Base-by-base conservation (phyloP, 1,140 invertebrate genomes). In the Anadara kagoshimensis region DNA sequence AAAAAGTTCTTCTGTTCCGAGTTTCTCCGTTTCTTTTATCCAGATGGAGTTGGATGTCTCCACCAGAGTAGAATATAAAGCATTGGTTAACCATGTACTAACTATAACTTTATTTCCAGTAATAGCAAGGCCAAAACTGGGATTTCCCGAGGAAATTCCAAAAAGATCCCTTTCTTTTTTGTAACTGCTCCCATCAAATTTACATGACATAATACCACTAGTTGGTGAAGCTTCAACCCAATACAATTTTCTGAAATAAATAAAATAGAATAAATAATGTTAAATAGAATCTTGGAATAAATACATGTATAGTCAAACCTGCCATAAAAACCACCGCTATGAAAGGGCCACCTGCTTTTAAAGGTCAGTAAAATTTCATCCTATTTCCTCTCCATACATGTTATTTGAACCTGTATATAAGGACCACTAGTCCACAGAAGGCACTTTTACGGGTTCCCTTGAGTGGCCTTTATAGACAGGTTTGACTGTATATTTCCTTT, bases 21-120 rank as follows among this genome's bases (percentile, higher is more conserved):
- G 29, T 45, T 66, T 26, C 22, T 24, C 29, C n/a, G 57, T n/a
- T 53, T 67, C 72, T 12, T 29, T 59, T 12, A 54, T 54, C 81
- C 81, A 83, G 14, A 69, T 64, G 7, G 78, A 43, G 8, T 71
- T 66, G n/a, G 74, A 57, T 22, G 78, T 80, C 12, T 69, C 73
- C 29, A 83, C 78, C n/a, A 69, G 73, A 14, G 78, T 78, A 20
- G 81, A 83, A 20, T 69, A 61, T 10, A 82, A 65, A 16, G 59
- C 59, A 5, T 73, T 67, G 18, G 59, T 75, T 65, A 77, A 75
- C 81, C 81, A 81, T 5, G 63, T 66, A 24, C 63, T 66, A 43
- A 83, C 69, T 43, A 79, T 73, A 45, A 79, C 79, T 18, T 63
- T 79, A 72, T 81, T 83, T 44, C 79, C 79, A 75, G 78, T 76